phyloP scores from a whole-genome alignment of 2,888 invertebrate species.

The Hydropsyche betteni region DNA sequence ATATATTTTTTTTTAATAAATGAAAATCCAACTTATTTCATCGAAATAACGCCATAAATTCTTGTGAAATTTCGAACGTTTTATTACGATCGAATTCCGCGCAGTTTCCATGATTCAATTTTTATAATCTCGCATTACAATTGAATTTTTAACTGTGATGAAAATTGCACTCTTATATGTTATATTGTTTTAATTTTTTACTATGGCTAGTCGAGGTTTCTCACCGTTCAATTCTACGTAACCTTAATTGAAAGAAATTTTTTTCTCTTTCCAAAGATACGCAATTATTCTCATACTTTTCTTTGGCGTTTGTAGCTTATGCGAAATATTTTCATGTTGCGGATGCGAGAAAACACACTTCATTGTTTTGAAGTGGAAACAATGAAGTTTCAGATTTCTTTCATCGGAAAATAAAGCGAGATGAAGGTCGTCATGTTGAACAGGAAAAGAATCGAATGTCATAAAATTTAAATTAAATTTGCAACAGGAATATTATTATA shows the following conservation, averaged over 20 bases:
- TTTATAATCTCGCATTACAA: neutral
- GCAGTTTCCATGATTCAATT: too few species aligned
- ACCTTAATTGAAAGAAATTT: constrained; percentile 21
- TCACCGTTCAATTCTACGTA: constrained; percentile 15
- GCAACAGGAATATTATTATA: too few species aligned
- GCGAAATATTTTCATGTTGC: constrained; percentile 6
- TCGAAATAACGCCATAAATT: too few species aligned
- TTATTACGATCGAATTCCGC: too few species aligned
- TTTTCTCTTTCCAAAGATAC: neutral
- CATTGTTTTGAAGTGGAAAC: constrained; percentile 7
- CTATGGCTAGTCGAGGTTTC: neutral
- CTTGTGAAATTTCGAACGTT: too few species aligned
- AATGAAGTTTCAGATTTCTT: constrained; percentile 21
- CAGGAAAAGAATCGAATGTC: neutral
- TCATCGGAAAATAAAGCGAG: neutral
- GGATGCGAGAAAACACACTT: constrained; percentile 16
- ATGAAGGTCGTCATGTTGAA: constrained; percentile 1
- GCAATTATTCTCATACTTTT: constrained; percentile 20
- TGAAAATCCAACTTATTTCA: too few species aligned
- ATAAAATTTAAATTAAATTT: too few species aligned
- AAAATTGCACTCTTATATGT: neutral
- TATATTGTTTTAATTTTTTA: neutral
- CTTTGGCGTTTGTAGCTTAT: constrained; percentile 2
- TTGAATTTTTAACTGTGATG: neutral
- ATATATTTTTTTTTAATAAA: too few species aligned